phyloP scores from a whole-genome alignment of 2,113 vertebrate species.

The Malaclemys terrapin region DNA sequence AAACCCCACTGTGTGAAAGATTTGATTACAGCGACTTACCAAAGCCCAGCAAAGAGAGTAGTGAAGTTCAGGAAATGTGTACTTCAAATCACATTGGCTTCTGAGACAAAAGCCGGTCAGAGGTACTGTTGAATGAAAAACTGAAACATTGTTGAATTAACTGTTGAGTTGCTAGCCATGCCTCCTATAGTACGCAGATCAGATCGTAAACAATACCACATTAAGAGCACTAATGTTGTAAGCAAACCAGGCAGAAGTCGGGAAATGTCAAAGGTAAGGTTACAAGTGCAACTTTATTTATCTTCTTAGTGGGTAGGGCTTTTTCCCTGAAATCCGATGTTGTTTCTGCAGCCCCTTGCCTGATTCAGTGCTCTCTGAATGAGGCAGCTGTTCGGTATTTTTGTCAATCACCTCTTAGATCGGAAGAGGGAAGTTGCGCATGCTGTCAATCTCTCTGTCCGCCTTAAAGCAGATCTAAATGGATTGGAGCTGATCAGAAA shows the following conservation, averaged over 20 bases:
- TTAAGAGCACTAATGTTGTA: accelerated
- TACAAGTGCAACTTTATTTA: background rate
- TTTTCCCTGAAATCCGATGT: background rate
- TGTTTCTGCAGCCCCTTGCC: background rate
- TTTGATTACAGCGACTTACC: background rate
- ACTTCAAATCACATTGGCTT: accelerated
- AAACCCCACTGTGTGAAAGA: background rate
- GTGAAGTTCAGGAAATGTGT: background rate
- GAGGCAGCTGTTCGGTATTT: background rate
- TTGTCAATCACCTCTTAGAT: background rate
- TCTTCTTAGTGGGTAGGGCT: too few species aligned
- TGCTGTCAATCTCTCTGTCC: background rate
- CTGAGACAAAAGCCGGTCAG: background rate
- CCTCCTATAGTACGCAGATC: accelerated
- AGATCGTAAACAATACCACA: accelerated
- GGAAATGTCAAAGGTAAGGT: background rate
- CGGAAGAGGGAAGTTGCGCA: background rate
- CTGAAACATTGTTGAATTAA: accelerated
- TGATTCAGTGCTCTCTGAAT: background rate
- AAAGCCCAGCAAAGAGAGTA: background rate
- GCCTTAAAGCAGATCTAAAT: accelerated
- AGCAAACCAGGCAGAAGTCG: background rate
- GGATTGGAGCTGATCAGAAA: background rate
- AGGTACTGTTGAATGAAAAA: background rate
- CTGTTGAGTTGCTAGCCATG: accelerated